These are phyloP conservation scores for Trinectes maculatus DNA, from an alignment of 2,113 vertebrate species.

Conservation along the genomic window DNA sequence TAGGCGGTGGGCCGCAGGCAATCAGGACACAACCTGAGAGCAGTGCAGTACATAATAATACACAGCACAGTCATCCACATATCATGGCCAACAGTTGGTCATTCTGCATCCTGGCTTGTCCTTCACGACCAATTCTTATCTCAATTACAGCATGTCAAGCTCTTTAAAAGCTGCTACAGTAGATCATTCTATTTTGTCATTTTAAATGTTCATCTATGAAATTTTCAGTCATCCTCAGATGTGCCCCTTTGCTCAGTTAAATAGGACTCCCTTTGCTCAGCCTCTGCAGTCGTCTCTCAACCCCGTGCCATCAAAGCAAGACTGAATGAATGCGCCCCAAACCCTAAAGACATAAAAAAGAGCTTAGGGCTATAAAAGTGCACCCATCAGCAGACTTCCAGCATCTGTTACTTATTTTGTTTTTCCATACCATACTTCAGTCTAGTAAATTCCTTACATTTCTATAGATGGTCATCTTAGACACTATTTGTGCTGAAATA, in stretches of 20 bases:
- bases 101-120: constrained; percentile 11
- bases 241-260: constrained; percentile 7
- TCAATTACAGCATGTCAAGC: not conserved
- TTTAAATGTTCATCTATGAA: not conserved
- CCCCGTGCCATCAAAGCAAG: constrained; percentile 50
- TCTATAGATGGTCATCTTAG: constrained; percentile 20
- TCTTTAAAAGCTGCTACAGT: not conserved
- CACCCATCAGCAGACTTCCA: constrained; percentile 46
- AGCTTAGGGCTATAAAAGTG: constrained; percentile 41
- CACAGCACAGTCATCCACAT: constrained; percentile 19
- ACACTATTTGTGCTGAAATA: constrained; percentile 10
- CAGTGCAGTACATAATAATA: constrained; percentile 48
- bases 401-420: constrained; percentile 60
- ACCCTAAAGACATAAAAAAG: constrained; percentile 43
- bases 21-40: constrained; percentile 67
- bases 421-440: constrained; percentile 41
- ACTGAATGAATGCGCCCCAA: constrained; percentile 44
- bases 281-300: not conserved
- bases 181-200: not conserved
- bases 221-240: not conserved
- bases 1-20: constrained; percentile 65
- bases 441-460: constrained; percentile 21
- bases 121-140: too few species aligned
- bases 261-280: not conserved
- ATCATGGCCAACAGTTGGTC: constrained; percentile 26